These are phyloP conservation scores for Bolinopsis microptera DNA, from an alignment of 37 sponge, comb jelly and placozoan species.

Conservation along the genomic window DNA sequence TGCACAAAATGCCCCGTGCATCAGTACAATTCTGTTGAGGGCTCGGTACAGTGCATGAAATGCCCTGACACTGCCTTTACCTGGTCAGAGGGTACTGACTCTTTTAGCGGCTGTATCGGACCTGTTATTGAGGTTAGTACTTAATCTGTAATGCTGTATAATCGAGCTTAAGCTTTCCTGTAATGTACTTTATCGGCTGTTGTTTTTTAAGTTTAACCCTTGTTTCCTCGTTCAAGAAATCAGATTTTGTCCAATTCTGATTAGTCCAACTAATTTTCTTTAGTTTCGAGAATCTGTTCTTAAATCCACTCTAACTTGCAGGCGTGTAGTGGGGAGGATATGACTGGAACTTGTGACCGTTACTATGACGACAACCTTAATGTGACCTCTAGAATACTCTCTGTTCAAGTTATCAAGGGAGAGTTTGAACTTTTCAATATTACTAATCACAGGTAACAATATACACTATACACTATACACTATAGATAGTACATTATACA, in stretches of 20 bases:
- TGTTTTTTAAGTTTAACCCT: too few species aligned
- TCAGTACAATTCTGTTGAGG: slow-evolving; percentile 10
- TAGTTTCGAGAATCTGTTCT: too few species aligned
- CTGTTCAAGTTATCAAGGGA: slow-evolving; percentile 1
- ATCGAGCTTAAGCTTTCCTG: too few species aligned
- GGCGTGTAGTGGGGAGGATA: slow-evolving; percentile 23
- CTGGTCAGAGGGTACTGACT: slow-evolving; percentile 18
- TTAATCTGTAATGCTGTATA: too few species aligned
- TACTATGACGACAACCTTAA: slow-evolving; percentile 51
- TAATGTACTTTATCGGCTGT: too few species aligned
- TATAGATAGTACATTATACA: too few species aligned
- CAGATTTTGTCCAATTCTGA: too few species aligned
- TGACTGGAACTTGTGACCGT: background rate
- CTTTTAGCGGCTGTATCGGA: slow-evolving; percentile 22
- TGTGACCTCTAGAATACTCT: background rate
- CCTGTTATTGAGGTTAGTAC: background rate
- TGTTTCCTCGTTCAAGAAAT: too few species aligned
- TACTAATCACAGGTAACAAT: background rate
- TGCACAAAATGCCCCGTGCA: background rate
- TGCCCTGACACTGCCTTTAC: slow-evolving; percentile 53
- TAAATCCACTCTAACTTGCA: too few species aligned
- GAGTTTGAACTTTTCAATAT: slow-evolving; percentile 26
- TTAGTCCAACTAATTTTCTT: too few species aligned
- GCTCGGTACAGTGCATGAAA: background rate
- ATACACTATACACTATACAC: too few species aligned